Evolutionary conservation across 2,888 invertebrate species (phyloP), one percentile per base, ranked within the genome.

Genomic region (Altica lythri): DNA sequence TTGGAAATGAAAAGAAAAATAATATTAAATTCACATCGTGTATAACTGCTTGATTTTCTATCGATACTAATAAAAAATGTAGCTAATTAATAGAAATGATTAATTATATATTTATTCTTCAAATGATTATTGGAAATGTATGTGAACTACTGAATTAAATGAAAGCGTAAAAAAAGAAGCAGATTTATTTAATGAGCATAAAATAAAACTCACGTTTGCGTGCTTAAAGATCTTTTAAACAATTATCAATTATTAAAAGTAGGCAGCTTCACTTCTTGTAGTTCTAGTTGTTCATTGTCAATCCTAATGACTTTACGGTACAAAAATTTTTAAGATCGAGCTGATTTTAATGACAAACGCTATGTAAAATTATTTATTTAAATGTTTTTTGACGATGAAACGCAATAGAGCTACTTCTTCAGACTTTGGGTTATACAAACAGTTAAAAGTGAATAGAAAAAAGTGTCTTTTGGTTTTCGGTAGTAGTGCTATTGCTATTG

Each of bases 241-340:
- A 25, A 35, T 46, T 35, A 27, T 14, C 35, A 46, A 46, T 46
- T 37, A 46, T 17, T 30, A 46, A 46, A 37, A 46, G 6, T 46
- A 19, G n/a, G n/a, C n/a, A n/a, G 12, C 34, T 19, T 22, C 46
- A 25, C 29, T 44, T 16, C 17, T 32, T n/a, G n/a, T 8, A 40
- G 22, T 34, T 25, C 27, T 44, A 48, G 54, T 52, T 58, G 48
- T 55, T 37, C 44, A 54, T 46, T 40, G 43, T 47, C 57, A 53
- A 18, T 29, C 17, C 10, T 32, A 45, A 45, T 32, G 22, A 16
- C 22, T 46, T 46, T 27, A 46, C 46, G 46, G 16, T 35, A 46
- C 35, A 27, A 10, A 46, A 35, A 35, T 14, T 46, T 37, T 46
- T 12, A 46, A 46, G 35, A 35, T 25, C 46, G 25, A 10, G 16